Conservation (phyloP, 2,888 invertebrate genomes). For the Achlya flavicornis region DNA sequence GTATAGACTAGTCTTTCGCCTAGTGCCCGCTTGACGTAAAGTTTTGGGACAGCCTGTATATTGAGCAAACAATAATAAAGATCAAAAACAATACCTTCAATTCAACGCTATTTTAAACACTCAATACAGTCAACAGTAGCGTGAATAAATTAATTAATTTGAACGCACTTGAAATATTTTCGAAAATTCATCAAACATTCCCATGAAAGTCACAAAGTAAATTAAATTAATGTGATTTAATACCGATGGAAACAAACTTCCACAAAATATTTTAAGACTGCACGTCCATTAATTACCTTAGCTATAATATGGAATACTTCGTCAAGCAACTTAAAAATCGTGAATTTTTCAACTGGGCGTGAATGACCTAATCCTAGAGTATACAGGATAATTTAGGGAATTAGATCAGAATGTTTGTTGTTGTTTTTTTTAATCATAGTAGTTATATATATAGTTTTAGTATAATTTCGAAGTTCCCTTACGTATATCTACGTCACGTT, state of each 20-base stretch:
- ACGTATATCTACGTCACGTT: no score
- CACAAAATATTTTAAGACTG: constrained; percentile 18
- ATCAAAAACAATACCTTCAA: no score
- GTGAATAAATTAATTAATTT: constrained; percentile 39
- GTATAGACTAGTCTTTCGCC: no score
- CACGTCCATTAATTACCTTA: constrained; percentile 3
- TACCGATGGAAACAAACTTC: constrained; percentile 31
- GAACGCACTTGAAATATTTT: constrained; percentile 31
- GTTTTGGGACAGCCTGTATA: neutral
- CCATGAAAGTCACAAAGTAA: constrained; percentile 35
- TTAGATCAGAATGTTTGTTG: no score
- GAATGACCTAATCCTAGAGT: no score
- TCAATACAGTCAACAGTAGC: neutral
- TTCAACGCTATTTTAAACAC: neutral
- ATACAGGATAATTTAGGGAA: no score
- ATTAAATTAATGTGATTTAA: constrained; percentile 45
- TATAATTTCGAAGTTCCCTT: no score
- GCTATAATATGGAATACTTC: neutral
- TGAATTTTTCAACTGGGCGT: no score
- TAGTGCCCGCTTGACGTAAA: no score
- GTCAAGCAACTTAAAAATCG: neutral
- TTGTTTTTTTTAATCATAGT: no score
- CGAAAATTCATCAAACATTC: constrained; percentile 5
- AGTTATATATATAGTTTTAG: no score
- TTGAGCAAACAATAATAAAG: neutral